A percentile compares a stretch with the other conserved stretches of the same genome.
phyloP scores from a whole-genome alignment of 2,113 vertebrate genomes.

The Megaceryle maxima region DNA sequence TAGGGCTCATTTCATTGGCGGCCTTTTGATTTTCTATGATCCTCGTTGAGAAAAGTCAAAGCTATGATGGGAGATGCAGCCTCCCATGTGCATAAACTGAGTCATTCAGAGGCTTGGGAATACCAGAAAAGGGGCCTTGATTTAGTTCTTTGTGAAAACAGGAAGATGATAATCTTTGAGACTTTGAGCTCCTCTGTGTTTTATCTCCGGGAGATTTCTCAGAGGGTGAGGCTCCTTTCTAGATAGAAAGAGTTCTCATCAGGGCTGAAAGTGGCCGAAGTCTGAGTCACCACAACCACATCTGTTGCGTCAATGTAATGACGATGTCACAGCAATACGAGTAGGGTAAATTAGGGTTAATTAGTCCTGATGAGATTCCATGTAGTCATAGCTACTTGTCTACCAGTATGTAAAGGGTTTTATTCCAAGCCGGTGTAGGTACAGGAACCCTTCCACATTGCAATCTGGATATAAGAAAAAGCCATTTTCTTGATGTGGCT shows the following conservation, averaged over 20 bases:
- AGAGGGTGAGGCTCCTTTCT: neutral
- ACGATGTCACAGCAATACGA: neutral
- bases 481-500: neutral
- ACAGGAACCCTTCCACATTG: neutral
- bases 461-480: neutral
- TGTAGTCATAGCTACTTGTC: neutral
- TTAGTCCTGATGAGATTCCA: neutral
- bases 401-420: neutral
- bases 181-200: rapidly evolving
- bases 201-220: neutral
- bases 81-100: neutral
- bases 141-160: neutral
- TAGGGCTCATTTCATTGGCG: neutral
- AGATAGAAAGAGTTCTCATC: neutral
- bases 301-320: neutral
- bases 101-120: neutral
- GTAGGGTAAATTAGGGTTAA: neutral
- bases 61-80: neutral
- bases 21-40: neutral
- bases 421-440: neutral
- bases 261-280: neutral
- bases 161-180: neutral
- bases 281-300: neutral
- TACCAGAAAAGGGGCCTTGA: neutral
- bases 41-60: neutral